Evolutionary conservation across 2,888 invertebrate genomes (phyloP).

Genomic region (Eupeodes luniger): DNA sequence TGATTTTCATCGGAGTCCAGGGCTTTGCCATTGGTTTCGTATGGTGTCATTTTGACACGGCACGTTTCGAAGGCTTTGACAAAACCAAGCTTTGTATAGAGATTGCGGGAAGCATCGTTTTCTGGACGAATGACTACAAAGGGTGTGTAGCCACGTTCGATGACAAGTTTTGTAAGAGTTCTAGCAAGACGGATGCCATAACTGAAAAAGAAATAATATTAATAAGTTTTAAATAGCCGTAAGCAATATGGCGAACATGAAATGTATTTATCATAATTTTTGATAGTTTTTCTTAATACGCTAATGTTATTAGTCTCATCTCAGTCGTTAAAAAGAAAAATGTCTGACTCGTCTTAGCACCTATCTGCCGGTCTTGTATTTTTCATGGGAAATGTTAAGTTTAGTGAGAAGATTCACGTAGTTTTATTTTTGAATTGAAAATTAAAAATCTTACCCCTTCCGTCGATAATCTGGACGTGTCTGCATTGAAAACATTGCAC

Average conservation of each 20-base stretch:
- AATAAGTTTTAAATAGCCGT: neutral
- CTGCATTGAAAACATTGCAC: conserved; percentile 97
- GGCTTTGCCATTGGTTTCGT: conserved; percentile 77
- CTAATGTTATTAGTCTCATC: no score
- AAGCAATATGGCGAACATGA: no score
- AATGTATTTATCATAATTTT: no score
- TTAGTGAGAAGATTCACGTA: no score
- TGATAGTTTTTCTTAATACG: no score
- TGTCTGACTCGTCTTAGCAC: no score
- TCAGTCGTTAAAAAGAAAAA: no score
- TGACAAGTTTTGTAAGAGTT: conserved; percentile 87
- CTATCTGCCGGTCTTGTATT: no score
- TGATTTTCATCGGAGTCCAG: conserved; percentile 78
- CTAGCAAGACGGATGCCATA: conserved; percentile 91
- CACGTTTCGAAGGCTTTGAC: conserved; percentile 91
- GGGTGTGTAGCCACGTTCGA: conserved; percentile 91
- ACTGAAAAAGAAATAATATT: conserved; percentile 77
- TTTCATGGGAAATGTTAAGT: no score
- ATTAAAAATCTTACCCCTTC: conserved; percentile 85
- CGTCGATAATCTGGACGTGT: conserved; percentile 90
- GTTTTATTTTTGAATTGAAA: neutral
- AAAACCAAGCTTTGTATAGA: conserved; percentile 93
- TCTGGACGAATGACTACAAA: conserved; percentile 95
- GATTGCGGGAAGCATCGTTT: conserved; percentile 93
- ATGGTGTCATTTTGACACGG: conserved; percentile 90